Conservation (phyloP, 2,113 vertebrate species). For the Pavo muticus region DNA sequence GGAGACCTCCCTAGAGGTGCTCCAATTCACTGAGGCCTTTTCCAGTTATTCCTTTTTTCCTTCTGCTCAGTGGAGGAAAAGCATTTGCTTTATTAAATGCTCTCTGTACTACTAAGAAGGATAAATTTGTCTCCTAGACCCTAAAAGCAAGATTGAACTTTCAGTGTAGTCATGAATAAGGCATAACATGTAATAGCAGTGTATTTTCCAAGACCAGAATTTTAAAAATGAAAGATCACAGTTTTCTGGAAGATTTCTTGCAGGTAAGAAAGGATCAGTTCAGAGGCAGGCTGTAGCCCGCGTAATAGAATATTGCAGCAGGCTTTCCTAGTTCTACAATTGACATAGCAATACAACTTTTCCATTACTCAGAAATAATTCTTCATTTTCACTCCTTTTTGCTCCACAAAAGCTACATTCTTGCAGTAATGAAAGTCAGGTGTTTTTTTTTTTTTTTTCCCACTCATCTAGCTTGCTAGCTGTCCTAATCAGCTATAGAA, state of each 20-base stretch:
- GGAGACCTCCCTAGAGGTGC: constrained; percentile 60
- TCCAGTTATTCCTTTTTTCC: constrained; percentile 35
- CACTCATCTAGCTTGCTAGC: background rate
- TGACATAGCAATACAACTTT: background rate
- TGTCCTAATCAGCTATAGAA: background rate
- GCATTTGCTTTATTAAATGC: constrained; percentile 37
- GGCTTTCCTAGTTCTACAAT: background rate
- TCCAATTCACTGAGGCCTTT: constrained; percentile 54
- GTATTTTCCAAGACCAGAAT: constrained; percentile 13
- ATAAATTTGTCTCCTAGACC: constrained; percentile 49
- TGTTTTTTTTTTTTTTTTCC: background rate
- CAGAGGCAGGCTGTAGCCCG: background rate
- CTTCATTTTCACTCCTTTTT: background rate
- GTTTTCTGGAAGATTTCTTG: constrained; percentile 20
- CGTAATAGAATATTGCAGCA: background rate
- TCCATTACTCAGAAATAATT: background rate
- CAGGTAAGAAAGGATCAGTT: constrained; percentile 1
- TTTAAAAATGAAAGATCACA: constrained; percentile 22
- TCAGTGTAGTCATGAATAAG: constrained; percentile 42
- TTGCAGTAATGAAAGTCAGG: background rate
- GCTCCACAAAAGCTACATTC: background rate
- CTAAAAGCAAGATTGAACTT: constrained; percentile 51
- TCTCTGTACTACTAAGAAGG: constrained; percentile 13
- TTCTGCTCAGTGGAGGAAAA: constrained; percentile 53
- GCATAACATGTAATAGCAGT: background rate